phyloP scores from a whole-genome alignment of 2,888 invertebrate species.

The Zhuqinia jingwanae region DNA sequence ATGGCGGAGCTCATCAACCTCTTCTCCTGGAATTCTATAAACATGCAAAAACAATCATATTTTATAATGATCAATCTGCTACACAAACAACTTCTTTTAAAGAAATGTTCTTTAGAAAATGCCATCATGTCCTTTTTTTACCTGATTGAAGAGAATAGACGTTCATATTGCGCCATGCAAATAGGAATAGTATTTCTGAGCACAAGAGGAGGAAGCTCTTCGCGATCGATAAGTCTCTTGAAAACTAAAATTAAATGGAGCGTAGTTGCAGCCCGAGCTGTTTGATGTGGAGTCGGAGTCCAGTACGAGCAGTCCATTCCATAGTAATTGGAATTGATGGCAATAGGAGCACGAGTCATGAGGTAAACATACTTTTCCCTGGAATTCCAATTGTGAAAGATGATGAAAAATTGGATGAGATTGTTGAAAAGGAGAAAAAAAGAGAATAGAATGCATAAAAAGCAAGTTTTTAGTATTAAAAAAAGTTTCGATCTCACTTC shows the following conservation, averaged over 20 bases:
- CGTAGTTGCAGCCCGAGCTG: slow-evolving; percentile 81
- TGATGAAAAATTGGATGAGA: neutral
- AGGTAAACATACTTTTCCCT: slow-evolving; percentile 83
- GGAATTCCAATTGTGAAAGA: slow-evolving; percentile 52
- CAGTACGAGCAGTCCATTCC: slow-evolving; percentile 82
- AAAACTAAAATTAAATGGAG: slow-evolving; percentile 81
- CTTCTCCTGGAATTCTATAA: slow-evolving; percentile 81
- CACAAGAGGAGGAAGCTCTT: slow-evolving; percentile 82
- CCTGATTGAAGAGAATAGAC: slow-evolving; percentile 82
- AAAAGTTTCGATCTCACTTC: neutral
- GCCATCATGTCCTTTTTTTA: slow-evolving; percentile 75
- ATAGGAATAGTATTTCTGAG: slow-evolving; percentile 82
- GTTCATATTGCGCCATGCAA: slow-evolving; percentile 83
- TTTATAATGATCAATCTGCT: too few relatives aligned
- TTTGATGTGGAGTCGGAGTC: slow-evolving; percentile 80
- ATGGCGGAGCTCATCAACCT: slow-evolving; percentile 81
- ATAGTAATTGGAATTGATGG: slow-evolving; percentile 83
- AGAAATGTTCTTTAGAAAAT: too few relatives aligned
- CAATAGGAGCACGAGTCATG: slow-evolving; percentile 81
- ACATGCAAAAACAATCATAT: slow-evolving; percentile 26
- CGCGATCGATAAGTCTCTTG: slow-evolving; percentile 81
- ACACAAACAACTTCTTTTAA: too few relatives aligned
- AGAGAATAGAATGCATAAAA: slow-evolving; percentile 34
- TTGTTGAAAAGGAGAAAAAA: slow-evolving; percentile 6
- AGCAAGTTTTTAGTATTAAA: neutral